Conservation (phyloP, 2,113 vertebrate species). For the Neolamprologus cancellatus region DNA sequence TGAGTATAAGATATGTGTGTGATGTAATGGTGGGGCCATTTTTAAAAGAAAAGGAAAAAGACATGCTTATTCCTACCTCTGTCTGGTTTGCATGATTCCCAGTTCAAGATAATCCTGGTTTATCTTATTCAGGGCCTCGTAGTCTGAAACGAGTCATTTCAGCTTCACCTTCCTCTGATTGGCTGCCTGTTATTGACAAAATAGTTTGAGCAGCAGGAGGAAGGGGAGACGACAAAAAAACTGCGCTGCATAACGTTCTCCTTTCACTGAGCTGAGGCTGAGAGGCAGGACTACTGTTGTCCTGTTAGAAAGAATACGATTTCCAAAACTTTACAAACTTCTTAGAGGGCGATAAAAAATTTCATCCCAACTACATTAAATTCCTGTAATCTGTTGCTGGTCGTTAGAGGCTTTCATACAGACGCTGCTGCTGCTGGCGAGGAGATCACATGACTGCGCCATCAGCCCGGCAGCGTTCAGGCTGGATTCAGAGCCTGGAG, state of each 20-base stretch:
- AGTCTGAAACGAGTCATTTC: background rate
- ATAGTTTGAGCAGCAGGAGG: background rate
- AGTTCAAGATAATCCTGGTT: background rate
- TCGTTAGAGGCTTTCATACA: fast-evolving
- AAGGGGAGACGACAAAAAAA: background rate
- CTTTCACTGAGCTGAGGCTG: background rate
- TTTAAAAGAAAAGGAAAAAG: background rate
- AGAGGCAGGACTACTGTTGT: background rate
- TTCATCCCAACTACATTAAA: background rate
- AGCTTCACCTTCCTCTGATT: background rate
- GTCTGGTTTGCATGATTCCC: background rate
- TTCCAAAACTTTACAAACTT: fast-evolving
- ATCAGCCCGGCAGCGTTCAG: background rate
- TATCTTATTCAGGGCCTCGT: background rate
- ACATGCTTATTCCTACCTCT: background rate
- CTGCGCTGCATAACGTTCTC: background rate
- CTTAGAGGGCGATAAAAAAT: background rate
- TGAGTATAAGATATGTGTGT: fast-evolving
- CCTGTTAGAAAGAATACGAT: fast-evolving
- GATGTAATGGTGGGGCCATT: background rate
- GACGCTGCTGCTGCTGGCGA: background rate
- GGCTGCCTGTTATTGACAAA: background rate
- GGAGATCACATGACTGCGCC: background rate
- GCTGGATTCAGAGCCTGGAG: background rate
- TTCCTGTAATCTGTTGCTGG: background rate